Evolutionary conservation across 2,113 vertebrate species (phyloP), one percentile per base, ranked within the genome.

Genomic region (Pomatorhinus ruficollis): DNA sequence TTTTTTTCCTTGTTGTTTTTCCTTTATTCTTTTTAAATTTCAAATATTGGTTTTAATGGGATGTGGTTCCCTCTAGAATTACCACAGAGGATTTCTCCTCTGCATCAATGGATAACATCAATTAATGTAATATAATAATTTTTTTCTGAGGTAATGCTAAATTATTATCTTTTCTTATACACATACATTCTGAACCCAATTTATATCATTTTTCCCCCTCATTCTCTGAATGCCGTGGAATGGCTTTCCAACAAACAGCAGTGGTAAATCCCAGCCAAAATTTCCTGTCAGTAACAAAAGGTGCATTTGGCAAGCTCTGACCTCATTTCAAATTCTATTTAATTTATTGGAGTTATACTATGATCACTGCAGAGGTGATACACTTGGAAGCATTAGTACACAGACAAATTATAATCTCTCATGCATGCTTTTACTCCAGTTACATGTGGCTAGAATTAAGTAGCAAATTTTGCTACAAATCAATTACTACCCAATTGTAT

Each of bases 361-460:
- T 52, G 27, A 83, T 90, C 80, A 35, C 79, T 87, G 83, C 84
- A 90, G 81, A 88, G 69, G 83, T 93, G 80, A 65, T 76, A 84
- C 33, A 59, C 47, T 60, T 68, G 42, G 45, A 88, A 97, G 52
- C 45, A 71, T 93, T 85, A 82, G 83, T 89, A 96, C 70, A 83
- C 72, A 95, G 76, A 85, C 57, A 80, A 89, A 59, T 92, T 93
- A 91, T 87, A 96, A 95, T 89, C 42, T 28, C 50, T 74, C 59
- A 24, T 96, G 88, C 53, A 78, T 93, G 81, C 79, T 94, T 97
- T 94, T 78, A 88, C 76, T 93, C 30, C 66, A 76, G 66, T 76
- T 95, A 95, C 72, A 75, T 93, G 45, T 71, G 82, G 93, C n/a
- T 72, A 64, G 87, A 97, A 87, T 96, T 91, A 90, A 96, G 81